Base-by-base conservation (phyloP, 1,140 invertebrate species). In the Drosophila sechellia region DNA sequence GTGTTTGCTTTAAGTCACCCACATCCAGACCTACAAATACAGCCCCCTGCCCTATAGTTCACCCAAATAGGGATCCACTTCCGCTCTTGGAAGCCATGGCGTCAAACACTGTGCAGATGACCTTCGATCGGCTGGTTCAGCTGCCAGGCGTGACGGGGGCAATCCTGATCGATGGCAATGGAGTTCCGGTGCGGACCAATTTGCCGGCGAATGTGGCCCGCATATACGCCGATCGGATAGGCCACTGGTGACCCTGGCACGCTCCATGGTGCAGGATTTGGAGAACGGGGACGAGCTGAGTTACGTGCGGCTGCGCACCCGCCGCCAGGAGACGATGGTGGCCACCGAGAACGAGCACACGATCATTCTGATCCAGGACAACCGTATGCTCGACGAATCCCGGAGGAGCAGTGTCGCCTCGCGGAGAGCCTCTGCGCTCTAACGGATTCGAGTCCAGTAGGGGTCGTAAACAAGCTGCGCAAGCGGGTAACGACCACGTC, bases 401-500 rank as follows among this genome's bases (percentile, higher is more conserved):
- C 55, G 73, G 4, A 54, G 61, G 6, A 20, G 1, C 48, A 68
- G 20, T 43, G 42, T 42, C 27, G n/a, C 22, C 43, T 35, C 46
- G 25, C 35, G 42, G 5, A 5, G 17, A 5, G 11, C 1, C 4
- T 46, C 31, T n/a, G 48, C 34, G 59, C 61, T 45, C 42, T 57
- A 75, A 68, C 3, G 37, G 15, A n/a, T 56, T 72, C 42, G 46
- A 15, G 48, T 50, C 8, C n/a, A 31, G 27, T 27, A 65, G 13
- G 37, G 80, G 78, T 75, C 83, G 81, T 78, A 85, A 86, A 81
- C 81, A 75, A 76, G 63, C 60, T 73, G 71, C 15, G n/a, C 11
- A 48, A 40, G 35, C 22, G 17, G 43, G 35, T 5, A 15, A 35
- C 43, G 40, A 12, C 46, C 37, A 10, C 8, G 31, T 31, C 31